These are phyloP conservation scores for Camelus dromedarius DNA, from an alignment of 2,113 vertebrate genomes.

Conservation along the genomic window DNA sequence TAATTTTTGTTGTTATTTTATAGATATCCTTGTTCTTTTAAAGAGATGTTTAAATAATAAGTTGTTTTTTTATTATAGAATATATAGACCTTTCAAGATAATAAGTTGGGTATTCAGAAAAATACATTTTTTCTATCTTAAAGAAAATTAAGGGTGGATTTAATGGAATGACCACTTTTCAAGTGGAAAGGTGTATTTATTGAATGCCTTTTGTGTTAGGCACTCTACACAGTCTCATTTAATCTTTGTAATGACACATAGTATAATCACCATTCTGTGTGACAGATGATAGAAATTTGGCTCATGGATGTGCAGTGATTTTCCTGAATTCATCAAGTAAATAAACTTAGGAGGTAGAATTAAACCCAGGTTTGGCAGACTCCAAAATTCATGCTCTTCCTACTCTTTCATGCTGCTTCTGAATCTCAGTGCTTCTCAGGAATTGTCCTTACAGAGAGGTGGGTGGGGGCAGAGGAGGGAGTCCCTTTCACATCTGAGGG, in stretches of 20 bases:
- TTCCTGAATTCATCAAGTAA: neutral
- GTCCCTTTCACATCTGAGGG: neutral
- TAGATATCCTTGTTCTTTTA: neutral
- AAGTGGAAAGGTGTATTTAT: neutral
- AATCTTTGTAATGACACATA: neutral
- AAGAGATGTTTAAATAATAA: neutral
- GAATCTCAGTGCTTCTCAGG: neutral
- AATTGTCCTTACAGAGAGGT: neutral
- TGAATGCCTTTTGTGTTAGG: neutral
- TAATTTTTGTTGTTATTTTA: neutral
- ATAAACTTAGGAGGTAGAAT: neutral
- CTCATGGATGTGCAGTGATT: neutral
- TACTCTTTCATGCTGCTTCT: neutral
- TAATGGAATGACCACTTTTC: neutral
- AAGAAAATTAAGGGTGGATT: neutral
- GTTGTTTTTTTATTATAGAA: neutral
- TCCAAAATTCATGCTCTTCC: neutral
- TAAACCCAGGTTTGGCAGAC: neutral
- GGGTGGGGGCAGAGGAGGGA: too few species aligned
- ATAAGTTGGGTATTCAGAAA: neutral
- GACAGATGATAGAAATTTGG: neutral
- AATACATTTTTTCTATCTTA: neutral
- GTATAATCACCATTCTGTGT: neutral
- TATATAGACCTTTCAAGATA: neutral
- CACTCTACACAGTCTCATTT: neutral